Evolutionary conservation across 2,797 vertebrate species (phyloP).

Genomic region (Notolepis coatsorum): DNA sequence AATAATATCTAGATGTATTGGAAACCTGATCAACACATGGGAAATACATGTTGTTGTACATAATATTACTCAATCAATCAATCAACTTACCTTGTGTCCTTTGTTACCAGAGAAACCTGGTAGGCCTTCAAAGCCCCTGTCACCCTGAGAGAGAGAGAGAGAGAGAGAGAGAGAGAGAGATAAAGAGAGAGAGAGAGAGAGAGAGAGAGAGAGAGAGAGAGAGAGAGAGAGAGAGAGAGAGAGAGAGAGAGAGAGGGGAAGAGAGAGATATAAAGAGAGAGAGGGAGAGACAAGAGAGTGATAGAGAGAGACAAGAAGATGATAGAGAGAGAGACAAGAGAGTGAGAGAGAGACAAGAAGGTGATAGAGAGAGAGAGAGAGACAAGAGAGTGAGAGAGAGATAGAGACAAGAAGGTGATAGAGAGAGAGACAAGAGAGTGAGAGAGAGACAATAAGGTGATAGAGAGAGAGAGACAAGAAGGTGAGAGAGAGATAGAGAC

Average conservation of each 20-base stretch:
- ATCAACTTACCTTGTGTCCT: slow-evolving; percentile 88
- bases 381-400: too few relatives aligned
- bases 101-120: slow-evolving; percentile 94
- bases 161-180: neutral
- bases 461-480: too few relatives aligned
- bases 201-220: neutral
- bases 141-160: slow-evolving; percentile 80
- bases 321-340: too few relatives aligned
- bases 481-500: too few relatives aligned
- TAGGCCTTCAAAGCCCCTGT: slow-evolving; percentile 93
- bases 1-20: neutral
- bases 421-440: too few relatives aligned
- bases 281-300: neutral
- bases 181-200: neutral
- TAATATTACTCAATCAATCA: neutral
- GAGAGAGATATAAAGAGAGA: neutral
- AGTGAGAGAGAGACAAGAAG: too few relatives aligned
- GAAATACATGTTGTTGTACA: too few relatives aligned
- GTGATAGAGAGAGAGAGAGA: too few relatives aligned
- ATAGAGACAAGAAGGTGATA: too few relatives aligned
- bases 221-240: neutral
- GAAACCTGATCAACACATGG: too few relatives aligned
- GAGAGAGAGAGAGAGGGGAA: neutral
- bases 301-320: neutral
- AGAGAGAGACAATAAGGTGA: too few relatives aligned